Conservation (phyloP, 2,113 vertebrate species). For the Leptosomus discolor region DNA sequence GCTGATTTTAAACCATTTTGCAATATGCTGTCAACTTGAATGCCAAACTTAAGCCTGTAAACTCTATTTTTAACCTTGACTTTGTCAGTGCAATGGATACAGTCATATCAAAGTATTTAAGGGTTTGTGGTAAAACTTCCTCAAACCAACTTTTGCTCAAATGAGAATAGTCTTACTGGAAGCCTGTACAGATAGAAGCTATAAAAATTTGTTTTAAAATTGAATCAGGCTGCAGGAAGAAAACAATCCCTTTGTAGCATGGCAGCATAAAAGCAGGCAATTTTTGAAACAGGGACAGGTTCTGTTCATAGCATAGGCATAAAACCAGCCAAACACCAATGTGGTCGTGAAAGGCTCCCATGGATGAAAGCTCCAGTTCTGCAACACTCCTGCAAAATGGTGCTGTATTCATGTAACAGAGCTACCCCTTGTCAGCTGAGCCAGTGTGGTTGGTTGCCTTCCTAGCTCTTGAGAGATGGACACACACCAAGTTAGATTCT, state of each 20-base stretch:
- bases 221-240: conserved; percentile 49
- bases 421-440: background rate
- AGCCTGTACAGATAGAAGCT: conserved; percentile 46
- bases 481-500: background rate
- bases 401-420: background rate
- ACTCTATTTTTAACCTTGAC: conserved; percentile 67
- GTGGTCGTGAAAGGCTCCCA: background rate
- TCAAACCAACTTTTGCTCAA: conserved; percentile 51
- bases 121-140: conserved; percentile 63
- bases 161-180: conserved; percentile 70
- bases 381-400: background rate
- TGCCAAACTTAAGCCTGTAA: conserved; percentile 52
- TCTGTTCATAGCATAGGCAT: background rate
- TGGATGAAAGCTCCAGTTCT: background rate
- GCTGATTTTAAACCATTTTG: conserved; percentile 55
- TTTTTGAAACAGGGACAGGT: background rate
- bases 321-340: background rate
- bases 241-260: conserved; percentile 32
- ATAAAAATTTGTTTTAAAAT: conserved; percentile 57
- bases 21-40: conserved; percentile 30
- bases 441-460: background rate
- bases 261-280: background rate
- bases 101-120: conserved; percentile 65
- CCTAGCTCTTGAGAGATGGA: background rate
- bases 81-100: conserved; percentile 57